Evolutionary conservation across 2,113 vertebrate species (phyloP), one percentile per base, ranked within the genome.

Genomic region (Morone chrysops): DNA sequence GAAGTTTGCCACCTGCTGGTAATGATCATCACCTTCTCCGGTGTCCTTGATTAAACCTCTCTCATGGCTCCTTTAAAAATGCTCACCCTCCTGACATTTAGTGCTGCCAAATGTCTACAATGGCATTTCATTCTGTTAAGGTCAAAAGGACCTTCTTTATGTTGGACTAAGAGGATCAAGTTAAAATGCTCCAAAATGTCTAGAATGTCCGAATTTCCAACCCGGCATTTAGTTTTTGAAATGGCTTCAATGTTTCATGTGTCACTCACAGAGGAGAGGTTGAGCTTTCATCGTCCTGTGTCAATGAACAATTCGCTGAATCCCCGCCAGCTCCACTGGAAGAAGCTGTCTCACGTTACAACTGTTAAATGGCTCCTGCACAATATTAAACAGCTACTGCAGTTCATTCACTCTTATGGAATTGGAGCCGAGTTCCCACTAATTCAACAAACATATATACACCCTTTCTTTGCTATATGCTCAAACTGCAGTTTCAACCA

Each of bases 1-100:
- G 31, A 94, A 94, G 92, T 85, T 85, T 94, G 95, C 95, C 95
- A 89, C 89, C 95, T 95, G 81, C 91, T 94, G 94, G 92, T 85
- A 59, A 83, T 18, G 71, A 60, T 40, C 59, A 63, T 38, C 22
- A 31, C 61, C 72, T 62, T 75, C 48, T 50, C 38, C 20, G 2
- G 18, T 18, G 60, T 68, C 70, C 70, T 70, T 80, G 31, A 75
- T 78, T 41, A 63, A 84, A 71, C 70, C 61, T 47, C 38, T 38
- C 12, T 62, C 10, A n/a, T 50, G 57, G n/a, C 31, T 82, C 41
- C 40, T 74, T 77, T n/a, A 45, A 17, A 62, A 69, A 13, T 6
- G 68, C 38, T 83, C 72, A 25, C 57, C 65, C 70, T 61, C 45
- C 50, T 91, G 79, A 82, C 79, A 87, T 87, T 81, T 83, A 65